Evolutionary conservation across 2,888 invertebrate species (phyloP).

Genomic region (Brachyptera putata): DNA sequence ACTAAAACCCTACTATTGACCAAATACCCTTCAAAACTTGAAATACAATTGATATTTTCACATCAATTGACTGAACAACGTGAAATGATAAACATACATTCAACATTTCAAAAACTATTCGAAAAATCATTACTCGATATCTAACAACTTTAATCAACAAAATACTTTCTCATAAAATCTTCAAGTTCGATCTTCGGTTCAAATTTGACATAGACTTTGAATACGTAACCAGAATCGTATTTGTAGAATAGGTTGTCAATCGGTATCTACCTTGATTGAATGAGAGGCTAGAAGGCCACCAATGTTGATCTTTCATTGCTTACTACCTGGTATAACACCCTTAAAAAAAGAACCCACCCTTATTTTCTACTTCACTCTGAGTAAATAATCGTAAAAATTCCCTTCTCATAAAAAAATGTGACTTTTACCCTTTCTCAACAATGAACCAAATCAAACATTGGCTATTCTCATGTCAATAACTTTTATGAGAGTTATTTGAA

Average conservation of each 20-base stretch:
- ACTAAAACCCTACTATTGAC: too few species aligned
- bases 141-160: background rate
- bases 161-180: background rate
- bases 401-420: background rate
- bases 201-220: background rate
- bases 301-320: background rate
- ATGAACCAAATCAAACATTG: constrained; percentile 13
- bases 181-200: background rate
- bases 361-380: constrained; percentile 3
- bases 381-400: constrained; percentile 17
- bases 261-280: background rate
- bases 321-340: constrained; percentile 4
- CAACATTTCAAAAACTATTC: too few species aligned
- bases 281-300: constrained; percentile 13
- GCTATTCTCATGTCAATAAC: constrained; percentile 3
- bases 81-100: too few species aligned
- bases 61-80: too few species aligned
- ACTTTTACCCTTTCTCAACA: constrained; percentile 6
- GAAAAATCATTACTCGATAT: background rate
- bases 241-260: too few species aligned
- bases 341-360: constrained; percentile 1
- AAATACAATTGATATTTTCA: too few species aligned
- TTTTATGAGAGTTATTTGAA: background rate
- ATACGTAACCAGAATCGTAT: background rate
- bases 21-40: too few species aligned